Evolutionary conservation across 2,888 invertebrate species (phyloP).

Genomic region (Petrolisthes cinctipes): DNA sequence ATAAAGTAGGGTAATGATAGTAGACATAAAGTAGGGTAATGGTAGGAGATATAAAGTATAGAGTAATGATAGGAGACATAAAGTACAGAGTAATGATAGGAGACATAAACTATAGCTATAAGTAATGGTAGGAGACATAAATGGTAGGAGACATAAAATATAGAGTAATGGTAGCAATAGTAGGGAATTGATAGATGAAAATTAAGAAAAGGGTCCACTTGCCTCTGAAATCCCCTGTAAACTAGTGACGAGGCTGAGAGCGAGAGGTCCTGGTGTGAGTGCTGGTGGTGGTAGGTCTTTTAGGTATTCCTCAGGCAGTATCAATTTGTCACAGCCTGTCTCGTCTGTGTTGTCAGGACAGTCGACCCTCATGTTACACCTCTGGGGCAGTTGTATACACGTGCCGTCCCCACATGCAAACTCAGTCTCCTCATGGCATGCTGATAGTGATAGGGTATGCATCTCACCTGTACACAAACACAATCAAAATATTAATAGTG

Average conservation of each 20-base stretch:
- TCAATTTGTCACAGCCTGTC: conserved; percentile 31
- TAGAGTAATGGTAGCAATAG: too few species aligned
- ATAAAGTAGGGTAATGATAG: too few species aligned
- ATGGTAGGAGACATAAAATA: too few species aligned
- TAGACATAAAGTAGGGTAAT: too few species aligned
- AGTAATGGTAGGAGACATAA: too few species aligned
- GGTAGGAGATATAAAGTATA: too few species aligned
- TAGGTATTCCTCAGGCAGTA: conserved; percentile 17
- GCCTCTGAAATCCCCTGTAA: conserved; percentile 37
- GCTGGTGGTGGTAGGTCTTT: conserved; percentile 18
- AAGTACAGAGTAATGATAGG: too few species aligned
- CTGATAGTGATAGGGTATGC: conserved; percentile 35
- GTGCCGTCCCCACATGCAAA: conserved; percentile 44
- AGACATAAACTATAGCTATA: too few species aligned
- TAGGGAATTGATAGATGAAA: too few species aligned
- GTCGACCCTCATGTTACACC: conserved; percentile 34
- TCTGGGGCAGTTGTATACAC: conserved; percentile 25
- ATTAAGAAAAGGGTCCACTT: not conserved
- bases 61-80: too few species aligned
- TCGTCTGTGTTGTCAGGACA: conserved; percentile 42
- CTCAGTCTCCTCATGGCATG: conserved; percentile 32
- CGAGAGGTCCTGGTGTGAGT: not conserved
- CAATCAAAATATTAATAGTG: too few species aligned
- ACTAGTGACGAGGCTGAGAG: conserved; percentile 13
- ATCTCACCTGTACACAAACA: too few species aligned